Evolutionary conservation across 2,797 vertebrate genomes (phyloP).

Genomic region (Lagothrix lagotricha): DNA sequence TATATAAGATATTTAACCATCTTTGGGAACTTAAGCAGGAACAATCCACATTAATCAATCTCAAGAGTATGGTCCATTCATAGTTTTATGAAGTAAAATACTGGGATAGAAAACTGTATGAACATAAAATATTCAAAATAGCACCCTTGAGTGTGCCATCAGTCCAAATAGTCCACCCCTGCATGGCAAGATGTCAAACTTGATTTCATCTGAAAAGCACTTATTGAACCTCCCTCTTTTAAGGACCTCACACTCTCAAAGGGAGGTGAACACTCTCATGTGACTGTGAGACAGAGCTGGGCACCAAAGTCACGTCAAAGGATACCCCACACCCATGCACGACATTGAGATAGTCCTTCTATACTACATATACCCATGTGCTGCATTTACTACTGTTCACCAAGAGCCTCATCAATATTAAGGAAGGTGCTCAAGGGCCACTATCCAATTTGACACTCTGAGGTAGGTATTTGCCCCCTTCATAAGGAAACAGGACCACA

Average conservation of each 20-base stretch:
- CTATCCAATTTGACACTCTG: not conserved
- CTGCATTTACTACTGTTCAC: not conserved
- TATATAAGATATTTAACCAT: not conserved
- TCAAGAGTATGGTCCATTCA: not conserved
- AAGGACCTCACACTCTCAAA: not conserved
- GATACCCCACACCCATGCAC: accelerated
- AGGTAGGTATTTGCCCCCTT: not conserved
- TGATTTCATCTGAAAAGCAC: not conserved
- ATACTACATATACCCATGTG: accelerated
- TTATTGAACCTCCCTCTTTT: not conserved
- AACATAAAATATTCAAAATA: not conserved
- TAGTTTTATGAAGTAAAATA: not conserved
- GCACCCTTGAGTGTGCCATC: not conserved
- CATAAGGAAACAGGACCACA: not conserved
- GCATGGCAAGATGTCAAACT: not conserved
- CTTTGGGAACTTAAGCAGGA: not conserved
- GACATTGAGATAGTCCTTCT: no score
- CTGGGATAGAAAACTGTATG: not conserved
- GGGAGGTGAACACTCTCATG: not conserved
- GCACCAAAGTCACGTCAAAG: not conserved
- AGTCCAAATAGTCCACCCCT: not conserved
- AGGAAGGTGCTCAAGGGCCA: not conserved
- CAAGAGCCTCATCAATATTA: no score
- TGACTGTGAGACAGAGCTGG: not conserved
- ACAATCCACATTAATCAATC: not conserved